Base-by-base conservation (phyloP, 2,113 vertebrate species). In the Dasyurus viverrinus region DNA sequence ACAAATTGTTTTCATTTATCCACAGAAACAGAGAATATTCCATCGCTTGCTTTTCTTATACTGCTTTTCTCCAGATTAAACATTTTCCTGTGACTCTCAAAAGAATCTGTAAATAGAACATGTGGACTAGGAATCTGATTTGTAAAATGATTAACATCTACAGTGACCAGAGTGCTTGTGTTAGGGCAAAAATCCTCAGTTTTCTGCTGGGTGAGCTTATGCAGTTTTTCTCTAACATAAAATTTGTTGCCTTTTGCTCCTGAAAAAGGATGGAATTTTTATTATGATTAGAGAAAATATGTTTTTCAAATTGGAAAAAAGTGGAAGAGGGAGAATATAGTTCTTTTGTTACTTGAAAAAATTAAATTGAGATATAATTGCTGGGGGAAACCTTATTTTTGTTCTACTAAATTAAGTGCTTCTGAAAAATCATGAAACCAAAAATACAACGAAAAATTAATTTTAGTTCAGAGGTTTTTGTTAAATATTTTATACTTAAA, bases 401-500 rank as follows among this genome's bases (percentile, higher is more conserved):
- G 30, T 68, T 30, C 57, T n/a, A 68, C 30, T 30, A 68, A 68
- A 68, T 68, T 68, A 68, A 68, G 30, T 68, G 30, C n/a, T n/a
- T n/a, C n/a, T 36, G 60, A 68, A 68, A 68, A 68, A 68, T 5
- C 12, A 36, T 6, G 30, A 16, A 68, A 60, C 30, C 36, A 68
- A 36, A 68, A 68, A 68, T n/a, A 68, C 30, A 36, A 68, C n/a
- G 60, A 30, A 97, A 95, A 93, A 46, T 23, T 25, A 23, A 94
- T 93, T 94, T 94, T 84, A 92, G 94, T 26, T 95, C 48, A 36
- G 96, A 90, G 7, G 54, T 91, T 36, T 57, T 57, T 68, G 30
- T 36, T 36, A 12, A 12, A 11, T 16, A 36, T 36, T 36, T 68
- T 36, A 68, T n/a, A 12, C 92, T 92, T 89, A 90, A 8, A 91